Base-by-base conservation (phyloP, 1,140 invertebrate genomes). In the Pseudobourletiella spinata region DNA sequence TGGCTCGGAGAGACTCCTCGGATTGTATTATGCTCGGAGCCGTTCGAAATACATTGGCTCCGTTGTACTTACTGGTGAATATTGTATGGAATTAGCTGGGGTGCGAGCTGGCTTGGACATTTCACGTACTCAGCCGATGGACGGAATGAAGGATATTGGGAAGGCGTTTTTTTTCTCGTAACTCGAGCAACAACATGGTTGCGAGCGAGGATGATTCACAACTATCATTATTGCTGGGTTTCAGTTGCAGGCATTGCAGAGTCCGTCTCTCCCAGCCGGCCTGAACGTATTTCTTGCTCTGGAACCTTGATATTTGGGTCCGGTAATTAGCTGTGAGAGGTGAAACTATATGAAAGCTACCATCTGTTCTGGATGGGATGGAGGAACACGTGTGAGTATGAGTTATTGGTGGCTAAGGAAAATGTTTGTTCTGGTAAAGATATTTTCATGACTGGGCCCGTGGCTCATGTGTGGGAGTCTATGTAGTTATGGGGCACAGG, bases 311-410 rank as follows among this genome's bases (percentile, higher is more conserved):
- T 51, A 51, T 26, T 51, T 51, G 25, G 48, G 28, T 51, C 48
- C 48, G 25, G 48, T 51, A 51, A 51, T 51, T 51, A 51, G 48
- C 48, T 51, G 48, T 51, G n/a, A n/a, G 48, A 51, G 28, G 20
- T 51, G 48, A 51, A 51, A 51, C 48, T 51, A 18, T 51, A 26
- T 51, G 28, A 51, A n/a, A 11, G 8, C 32, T n/a, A 39, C 32
- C 32, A 39, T 39, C n/a, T 39, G 32, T 39, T 39, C 8, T 39
- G 8, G 32, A 39, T 39, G n/a, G n/a, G 32, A 39, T 39, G 8
- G n/a, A 39, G n/a, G 8, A 39, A 39, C 32, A 39, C 32, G 32
- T 39, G 32, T n/a, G 32, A 11, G 32, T 39, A 39, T n/a, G 8
- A 11, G 32, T 39, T 8, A n/a, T 39, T 8, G 8, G 32, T 39